Percentiles rank a stretch among this genome's conserved stretches.
Evolutionary conservation across 2,113 vertebrate species (phyloP).

Genomic region (Recurvirostra avosetta): DNA sequence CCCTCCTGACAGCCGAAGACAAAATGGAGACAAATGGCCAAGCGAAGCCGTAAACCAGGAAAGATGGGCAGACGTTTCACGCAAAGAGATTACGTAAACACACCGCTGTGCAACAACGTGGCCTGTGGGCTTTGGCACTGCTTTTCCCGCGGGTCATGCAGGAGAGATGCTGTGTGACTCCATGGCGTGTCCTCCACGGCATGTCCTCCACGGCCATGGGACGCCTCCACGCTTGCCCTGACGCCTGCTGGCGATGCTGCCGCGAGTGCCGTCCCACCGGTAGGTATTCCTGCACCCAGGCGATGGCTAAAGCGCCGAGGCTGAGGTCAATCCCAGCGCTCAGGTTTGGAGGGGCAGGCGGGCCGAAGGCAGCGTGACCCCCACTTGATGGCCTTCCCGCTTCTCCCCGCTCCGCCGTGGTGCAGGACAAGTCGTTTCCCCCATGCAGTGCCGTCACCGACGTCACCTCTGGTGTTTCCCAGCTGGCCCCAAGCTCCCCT

Average conservation of each 20-base stretch:
- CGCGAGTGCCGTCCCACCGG: fast-evolving
- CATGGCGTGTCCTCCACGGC: not conserved
- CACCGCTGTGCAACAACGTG: not conserved
- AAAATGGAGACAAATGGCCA: not conserved
- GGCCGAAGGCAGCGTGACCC: fast-evolving
- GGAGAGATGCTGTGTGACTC: not conserved
- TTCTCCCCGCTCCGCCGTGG: fast-evolving
- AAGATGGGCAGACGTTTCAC: not conserved
- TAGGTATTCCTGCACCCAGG: not conserved
- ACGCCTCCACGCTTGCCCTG: not conserved
- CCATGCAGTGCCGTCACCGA: fast-evolving
- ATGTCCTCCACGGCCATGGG: not conserved
- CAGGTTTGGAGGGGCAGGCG: not conserved
- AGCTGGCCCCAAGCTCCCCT: not conserved
- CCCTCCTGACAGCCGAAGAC: not conserved
- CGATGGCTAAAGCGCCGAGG: not conserved
- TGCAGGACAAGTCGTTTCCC: fast-evolving
- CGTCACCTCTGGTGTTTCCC: fast-evolving
- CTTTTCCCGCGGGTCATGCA: not conserved
- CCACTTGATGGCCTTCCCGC: fast-evolving
- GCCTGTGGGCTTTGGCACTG: constrained; percentile 15
- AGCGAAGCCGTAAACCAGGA: not conserved
- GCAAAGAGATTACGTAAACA: not conserved
- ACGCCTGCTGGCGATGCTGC: not conserved
- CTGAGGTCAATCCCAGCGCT: fast-evolving